Conservation (phyloP, 2,797 vertebrate species). For the Ceryle rudis region DNA sequence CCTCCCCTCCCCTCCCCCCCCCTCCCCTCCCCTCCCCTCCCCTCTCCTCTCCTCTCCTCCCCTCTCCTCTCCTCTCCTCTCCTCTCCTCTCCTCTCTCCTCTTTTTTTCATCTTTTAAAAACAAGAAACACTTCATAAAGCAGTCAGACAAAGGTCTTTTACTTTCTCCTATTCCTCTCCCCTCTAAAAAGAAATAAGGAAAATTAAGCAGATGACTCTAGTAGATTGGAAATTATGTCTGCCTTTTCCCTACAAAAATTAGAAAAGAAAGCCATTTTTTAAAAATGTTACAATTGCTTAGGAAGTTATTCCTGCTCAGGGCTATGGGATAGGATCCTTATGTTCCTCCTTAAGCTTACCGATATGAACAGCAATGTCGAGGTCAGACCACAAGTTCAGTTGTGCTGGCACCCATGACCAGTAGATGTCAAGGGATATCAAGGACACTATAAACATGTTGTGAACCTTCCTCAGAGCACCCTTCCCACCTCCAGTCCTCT, state of each 20-base stretch:
- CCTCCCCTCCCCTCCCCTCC: too few relatives aligned
- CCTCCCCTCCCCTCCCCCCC: too few relatives aligned
- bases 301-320: not conserved
- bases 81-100: too few relatives aligned
- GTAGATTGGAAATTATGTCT: not conserved
- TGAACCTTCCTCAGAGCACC: not conserved
- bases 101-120: not conserved
- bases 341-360: not conserved
- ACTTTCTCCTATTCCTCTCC: not conserved
- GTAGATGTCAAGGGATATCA: not conserved
- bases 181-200: not conserved
- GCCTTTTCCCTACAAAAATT: not conserved
- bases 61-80: too few relatives aligned
- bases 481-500: not conserved
- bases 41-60: too few relatives aligned
- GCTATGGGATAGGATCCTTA: not conserved
- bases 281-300: not conserved
- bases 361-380: not conserved
- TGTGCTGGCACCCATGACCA: not conserved
- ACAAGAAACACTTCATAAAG: not conserved
- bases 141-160: not conserved
- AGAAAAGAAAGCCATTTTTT: not conserved
- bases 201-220: not conserved
- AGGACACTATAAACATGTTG: not conserved
- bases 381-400: not conserved